Base-by-base conservation (phyloP, 2,888 invertebrate species). In the Drosophila flavopinicola region DNA sequence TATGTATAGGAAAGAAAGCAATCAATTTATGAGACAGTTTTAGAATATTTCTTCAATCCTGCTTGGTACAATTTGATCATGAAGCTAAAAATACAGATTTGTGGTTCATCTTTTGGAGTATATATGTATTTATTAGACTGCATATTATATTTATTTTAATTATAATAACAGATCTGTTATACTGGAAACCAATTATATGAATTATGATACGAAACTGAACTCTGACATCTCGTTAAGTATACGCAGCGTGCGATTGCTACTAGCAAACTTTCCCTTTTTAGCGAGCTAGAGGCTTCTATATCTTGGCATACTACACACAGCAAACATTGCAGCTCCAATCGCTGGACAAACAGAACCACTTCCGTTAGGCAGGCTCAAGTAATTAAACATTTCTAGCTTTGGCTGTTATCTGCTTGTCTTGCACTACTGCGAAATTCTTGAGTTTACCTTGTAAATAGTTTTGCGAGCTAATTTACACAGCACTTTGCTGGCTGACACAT, bases 401-500 rank as follows among this genome's bases (percentile, higher is more conserved):
- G 25, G 29, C 25, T 29, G 33, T 56, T 71, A 74, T 74, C 70
- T 49, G 32, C 7, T 23, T 35, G 42, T 33, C 42, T 30, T 27
- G 48, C 30, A 54, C 60, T 71, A 68, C 75, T 83, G 86, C 87
- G 67, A 87, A 87, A 85, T 83, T 72, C 68, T 47, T 60, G 58
- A 48, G 75, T 60, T 69, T 69, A 53, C 29, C 47, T 52, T 56
- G 76, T 56, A 77, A 77, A 77, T 77, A 84, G 80, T 73, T 60
- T 57, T 66, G 70, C 67, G 41, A 72, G 80, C 75, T 67, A 87
- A 87, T 84, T 87, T 84, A 85, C 86, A 83, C 84, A 87, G 85
- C 83, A 85, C 86, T 80, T 80, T 70, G 58, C 72, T 69, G 72
- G 66, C 82, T 79, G 79, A 83, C 79, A 79, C 82, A 84, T 75